Evolutionary conservation across 2,113 vertebrate species (phyloP).

Genomic region (Tychaedon coryphoeus): DNA sequence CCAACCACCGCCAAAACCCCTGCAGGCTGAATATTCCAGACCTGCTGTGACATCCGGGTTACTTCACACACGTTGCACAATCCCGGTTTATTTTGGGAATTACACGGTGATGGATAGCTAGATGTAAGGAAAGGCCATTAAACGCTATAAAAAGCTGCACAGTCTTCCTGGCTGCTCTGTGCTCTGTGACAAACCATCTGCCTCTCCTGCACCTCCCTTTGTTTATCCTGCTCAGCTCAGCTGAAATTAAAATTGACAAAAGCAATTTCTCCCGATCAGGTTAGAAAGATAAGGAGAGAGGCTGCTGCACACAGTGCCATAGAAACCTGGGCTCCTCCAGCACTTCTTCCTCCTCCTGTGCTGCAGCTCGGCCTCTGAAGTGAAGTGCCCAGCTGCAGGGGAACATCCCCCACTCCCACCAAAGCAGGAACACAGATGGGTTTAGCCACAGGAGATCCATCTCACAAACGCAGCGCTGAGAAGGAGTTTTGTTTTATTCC

Average conservation of each 20-base stretch:
- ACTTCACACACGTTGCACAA: background rate
- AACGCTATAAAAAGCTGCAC: constrained; percentile 38
- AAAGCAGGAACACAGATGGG: constrained; percentile 19
- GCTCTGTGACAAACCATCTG: constrained; percentile 64
- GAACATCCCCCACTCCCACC: background rate
- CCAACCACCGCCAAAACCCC: background rate
- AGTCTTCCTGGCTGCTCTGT: constrained; percentile 25
- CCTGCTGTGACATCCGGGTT: background rate
- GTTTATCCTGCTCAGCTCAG: constrained; percentile 48
- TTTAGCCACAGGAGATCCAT: background rate
- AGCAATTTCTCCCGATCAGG: constrained; percentile 45
- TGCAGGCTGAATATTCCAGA: background rate
- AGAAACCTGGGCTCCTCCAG: constrained; percentile 31
- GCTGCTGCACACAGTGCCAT: background rate
- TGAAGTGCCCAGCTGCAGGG: background rate
- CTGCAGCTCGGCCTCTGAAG: background rate
- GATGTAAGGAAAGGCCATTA: constrained; percentile 51
- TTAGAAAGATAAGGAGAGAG: constrained; percentile 12
- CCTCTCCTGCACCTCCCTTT: constrained; percentile 40
- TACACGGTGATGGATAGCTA: constrained; percentile 9
- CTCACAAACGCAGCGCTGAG: background rate
- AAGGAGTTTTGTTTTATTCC: background rate
- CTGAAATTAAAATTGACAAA: constrained; percentile 70
- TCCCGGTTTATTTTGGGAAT: constrained; percentile 38
- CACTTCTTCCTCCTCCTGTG: background rate